phyloP scores from a whole-genome alignment of 2,797 vertebrate species.

The Linurgus olivaceus region DNA sequence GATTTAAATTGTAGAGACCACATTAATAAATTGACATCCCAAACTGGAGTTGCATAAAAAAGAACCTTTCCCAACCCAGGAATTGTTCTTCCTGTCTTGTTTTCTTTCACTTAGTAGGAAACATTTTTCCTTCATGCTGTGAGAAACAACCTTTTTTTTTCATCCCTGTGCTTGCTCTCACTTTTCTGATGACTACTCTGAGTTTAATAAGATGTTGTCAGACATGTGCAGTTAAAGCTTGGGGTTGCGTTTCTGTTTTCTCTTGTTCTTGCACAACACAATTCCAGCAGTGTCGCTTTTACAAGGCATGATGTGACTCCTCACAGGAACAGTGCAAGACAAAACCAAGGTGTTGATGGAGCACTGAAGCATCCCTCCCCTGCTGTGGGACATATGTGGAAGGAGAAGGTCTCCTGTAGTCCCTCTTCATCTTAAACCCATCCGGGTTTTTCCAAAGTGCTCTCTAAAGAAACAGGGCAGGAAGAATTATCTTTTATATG shows the following conservation, averaged over 20 bases:
- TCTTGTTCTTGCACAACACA: slow-evolving; percentile 20
- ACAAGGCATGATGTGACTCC: slow-evolving; percentile 7
- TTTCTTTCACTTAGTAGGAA: slow-evolving; percentile 5
- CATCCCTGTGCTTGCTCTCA: background rate
- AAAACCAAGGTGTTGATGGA: slow-evolving; percentile 38
- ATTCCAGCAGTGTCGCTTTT: slow-evolving; percentile 8
- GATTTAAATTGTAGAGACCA: slow-evolving; percentile 32
- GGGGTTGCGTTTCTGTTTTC: slow-evolving; percentile 6
- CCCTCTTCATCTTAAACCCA: background rate
- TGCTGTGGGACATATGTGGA: slow-evolving; percentile 11
- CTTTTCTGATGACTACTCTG: background rate
- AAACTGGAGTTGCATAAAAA: background rate
- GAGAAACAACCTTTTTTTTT: background rate
- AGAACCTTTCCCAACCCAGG: background rate
- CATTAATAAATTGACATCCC: background rate
- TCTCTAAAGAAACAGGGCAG: background rate
- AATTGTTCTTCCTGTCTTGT: background rate
- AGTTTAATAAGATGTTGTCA: slow-evolving; percentile 58
- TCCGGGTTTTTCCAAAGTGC: background rate
- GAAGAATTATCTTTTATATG: background rate
- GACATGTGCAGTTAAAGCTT: slow-evolving; percentile 1
- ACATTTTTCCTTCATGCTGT: background rate
- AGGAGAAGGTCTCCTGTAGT: background rate
- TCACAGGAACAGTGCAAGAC: slow-evolving; percentile 11
- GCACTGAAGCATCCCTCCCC: background rate